A percentile compares a stretch with the other conserved stretches of the same genome.
Evolutionary conservation across 2,888 invertebrate species (phyloP).

Genomic region (Litoditis marina): DNA sequence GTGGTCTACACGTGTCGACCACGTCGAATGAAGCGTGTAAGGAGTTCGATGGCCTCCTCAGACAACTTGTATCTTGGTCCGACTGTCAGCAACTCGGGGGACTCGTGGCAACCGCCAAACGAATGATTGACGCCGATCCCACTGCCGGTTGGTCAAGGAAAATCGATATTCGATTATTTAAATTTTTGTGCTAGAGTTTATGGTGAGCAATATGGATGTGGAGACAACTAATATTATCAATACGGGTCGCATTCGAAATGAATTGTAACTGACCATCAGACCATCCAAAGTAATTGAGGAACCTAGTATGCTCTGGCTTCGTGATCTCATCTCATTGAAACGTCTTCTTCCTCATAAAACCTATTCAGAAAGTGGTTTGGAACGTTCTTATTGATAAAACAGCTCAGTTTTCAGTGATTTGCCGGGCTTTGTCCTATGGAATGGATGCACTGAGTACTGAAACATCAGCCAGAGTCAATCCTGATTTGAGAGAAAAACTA

Average conservation of each 20-base stretch:
- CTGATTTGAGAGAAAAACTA: constrained; percentile 59
- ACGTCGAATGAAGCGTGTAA: constrained; percentile 46
- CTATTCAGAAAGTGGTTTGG: neutral
- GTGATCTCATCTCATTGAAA: too few relatives aligned
- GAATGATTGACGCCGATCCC: constrained; percentile 64
- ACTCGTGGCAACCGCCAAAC: constrained; percentile 61
- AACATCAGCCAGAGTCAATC: constrained; percentile 58
- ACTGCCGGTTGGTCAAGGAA: constrained; percentile 63
- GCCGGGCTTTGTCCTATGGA: constrained; percentile 63
- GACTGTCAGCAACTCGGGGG: constrained; percentile 64
- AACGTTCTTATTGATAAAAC: too few relatives aligned
- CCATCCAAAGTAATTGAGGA: too few relatives aligned
- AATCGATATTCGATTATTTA: too few relatives aligned
- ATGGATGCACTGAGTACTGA: constrained; percentile 65
- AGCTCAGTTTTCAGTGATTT: constrained; percentile 63
- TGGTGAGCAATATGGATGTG: too few relatives aligned
- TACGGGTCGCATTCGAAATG: too few relatives aligned
- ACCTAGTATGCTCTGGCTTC: too few relatives aligned
- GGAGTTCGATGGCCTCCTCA: constrained; percentile 64
- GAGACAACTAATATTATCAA: too few relatives aligned
- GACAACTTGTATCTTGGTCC: constrained; percentile 64
- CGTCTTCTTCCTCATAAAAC: too few relatives aligned
- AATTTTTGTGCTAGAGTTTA: too few relatives aligned
- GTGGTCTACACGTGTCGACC: constrained; percentile 42
- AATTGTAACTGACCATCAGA: too few relatives aligned